Conservation (phyloP, 2,113 vertebrate genomes). For the Rhineura floridana region DNA sequence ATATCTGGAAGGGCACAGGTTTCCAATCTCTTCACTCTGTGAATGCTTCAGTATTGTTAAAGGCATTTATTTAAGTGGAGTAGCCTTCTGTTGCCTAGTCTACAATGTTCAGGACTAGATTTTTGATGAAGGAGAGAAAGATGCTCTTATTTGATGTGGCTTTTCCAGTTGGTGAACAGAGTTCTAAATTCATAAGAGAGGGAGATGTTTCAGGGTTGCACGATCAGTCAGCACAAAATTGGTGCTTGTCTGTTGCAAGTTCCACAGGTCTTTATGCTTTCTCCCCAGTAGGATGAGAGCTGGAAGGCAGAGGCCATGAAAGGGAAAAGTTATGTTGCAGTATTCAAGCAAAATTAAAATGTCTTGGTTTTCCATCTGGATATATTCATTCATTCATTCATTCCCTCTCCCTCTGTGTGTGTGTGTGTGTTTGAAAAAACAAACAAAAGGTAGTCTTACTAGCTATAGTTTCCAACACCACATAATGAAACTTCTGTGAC, state of each 20-base stretch:
- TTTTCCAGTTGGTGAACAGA: not conserved
- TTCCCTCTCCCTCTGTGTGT: too few relatives aligned
- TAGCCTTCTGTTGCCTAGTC: not conserved
- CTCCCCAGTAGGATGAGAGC: not conserved
- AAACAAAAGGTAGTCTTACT: too few relatives aligned
- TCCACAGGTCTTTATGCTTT: slow-evolving; percentile 1
- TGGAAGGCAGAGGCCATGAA: not conserved
- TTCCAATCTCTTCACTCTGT: too few relatives aligned
- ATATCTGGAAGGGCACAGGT: too few relatives aligned
- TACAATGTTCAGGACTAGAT: not conserved
- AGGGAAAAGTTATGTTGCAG: not conserved
- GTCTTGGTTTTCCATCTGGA: slow-evolving; percentile 32
- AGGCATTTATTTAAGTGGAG: not conserved
- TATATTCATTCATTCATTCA: too few relatives aligned
- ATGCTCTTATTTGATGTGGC: not conserved
- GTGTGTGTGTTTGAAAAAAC: slow-evolving; percentile 30
- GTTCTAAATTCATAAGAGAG: slow-evolving; percentile 9
- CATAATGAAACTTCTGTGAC: slow-evolving; percentile 67
- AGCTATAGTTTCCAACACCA: slow-evolving; percentile 61
- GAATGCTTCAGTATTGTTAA: not conserved
- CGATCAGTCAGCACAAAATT: slow-evolving; percentile 11
- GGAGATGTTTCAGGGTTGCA: slow-evolving; percentile 3
- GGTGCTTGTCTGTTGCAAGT: not conserved
- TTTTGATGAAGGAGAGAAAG: not conserved
- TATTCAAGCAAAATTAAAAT: not conserved